Evolutionary conservation across 2,797 vertebrate species (phyloP).

Genomic region (Sebastes baramenuke): DNA sequence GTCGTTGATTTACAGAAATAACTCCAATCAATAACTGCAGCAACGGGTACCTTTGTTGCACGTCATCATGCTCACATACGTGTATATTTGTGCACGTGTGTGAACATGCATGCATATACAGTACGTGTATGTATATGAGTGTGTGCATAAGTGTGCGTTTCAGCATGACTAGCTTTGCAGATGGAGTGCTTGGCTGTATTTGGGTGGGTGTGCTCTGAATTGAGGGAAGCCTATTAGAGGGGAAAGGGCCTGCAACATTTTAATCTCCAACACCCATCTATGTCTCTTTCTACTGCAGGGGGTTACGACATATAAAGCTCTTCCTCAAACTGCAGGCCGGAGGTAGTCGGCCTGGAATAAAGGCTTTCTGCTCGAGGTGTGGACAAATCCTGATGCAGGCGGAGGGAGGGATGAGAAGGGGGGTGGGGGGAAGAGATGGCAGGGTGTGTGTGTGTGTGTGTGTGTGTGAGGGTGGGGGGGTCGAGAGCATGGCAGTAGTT

Average conservation of each 20-base stretch:
- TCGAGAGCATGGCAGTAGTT: slow-evolving; percentile 25
- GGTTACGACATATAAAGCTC: slow-evolving; percentile 52
- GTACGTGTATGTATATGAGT: background rate
- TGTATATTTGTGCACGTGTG: background rate
- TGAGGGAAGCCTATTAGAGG: slow-evolving; percentile 46
- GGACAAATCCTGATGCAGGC: slow-evolving; percentile 55
- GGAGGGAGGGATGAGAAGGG: slow-evolving; percentile 19
- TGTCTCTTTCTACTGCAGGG: slow-evolving; percentile 31
- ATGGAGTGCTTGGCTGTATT: slow-evolving; percentile 30
- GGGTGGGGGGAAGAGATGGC: background rate
- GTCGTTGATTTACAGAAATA: too few species aligned
- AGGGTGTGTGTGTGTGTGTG: too few species aligned
- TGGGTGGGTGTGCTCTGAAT: slow-evolving; percentile 53
- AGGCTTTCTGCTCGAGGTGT: slow-evolving; percentile 60
- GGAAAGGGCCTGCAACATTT: slow-evolving; percentile 51
- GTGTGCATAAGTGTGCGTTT: slow-evolving; percentile 21
- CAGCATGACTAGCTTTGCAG: slow-evolving; percentile 25
- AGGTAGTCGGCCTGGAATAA: slow-evolving; percentile 30
- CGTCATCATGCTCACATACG: background rate
- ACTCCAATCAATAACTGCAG: too few species aligned
- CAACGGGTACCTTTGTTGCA: background rate
- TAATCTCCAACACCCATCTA: slow-evolving; percentile 54
- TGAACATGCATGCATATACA: background rate
- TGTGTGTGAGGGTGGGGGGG: background rate
- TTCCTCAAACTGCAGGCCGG: slow-evolving; percentile 39